Percentiles rank a stretch among this genome's conserved stretches.
Conservation (phyloP, 2,113 vertebrate species). For the Agelaius tricolor region DNA sequence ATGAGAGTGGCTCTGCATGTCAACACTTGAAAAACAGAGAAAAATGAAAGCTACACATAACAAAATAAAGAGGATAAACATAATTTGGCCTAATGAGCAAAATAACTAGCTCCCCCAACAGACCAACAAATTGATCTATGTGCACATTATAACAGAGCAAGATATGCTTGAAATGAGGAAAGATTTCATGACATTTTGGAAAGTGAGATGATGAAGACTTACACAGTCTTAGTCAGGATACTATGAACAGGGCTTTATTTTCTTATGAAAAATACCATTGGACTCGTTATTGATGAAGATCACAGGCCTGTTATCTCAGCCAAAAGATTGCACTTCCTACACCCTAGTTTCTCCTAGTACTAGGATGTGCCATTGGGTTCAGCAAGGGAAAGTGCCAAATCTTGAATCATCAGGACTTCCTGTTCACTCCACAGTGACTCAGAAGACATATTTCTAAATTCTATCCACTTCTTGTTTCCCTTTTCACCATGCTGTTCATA, state of each 20-base stretch:
- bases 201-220: background rate
- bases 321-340: background rate
- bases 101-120: background rate
- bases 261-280: background rate
- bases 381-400: constrained; percentile 30
- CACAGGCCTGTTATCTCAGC: background rate
- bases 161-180: background rate
- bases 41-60: background rate
- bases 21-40: background rate
- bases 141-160: background rate
- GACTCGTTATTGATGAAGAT: background rate
- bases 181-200: background rate
- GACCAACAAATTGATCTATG: background rate
- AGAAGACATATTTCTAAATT: constrained; percentile 22
- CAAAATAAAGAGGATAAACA: background rate
- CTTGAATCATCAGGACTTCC: constrained; percentile 48
- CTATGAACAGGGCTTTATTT: background rate
- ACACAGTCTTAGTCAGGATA: background rate
- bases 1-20: background rate
- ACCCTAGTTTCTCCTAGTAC: background rate
- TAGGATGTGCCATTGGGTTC: background rate
- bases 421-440: background rate
- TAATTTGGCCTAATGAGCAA: background rate
- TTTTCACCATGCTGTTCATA: constrained; percentile 1
- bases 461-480: background rate